Evolutionary conservation across 2,888 invertebrate species (phyloP).

Genomic region (Atrina japonica): DNA sequence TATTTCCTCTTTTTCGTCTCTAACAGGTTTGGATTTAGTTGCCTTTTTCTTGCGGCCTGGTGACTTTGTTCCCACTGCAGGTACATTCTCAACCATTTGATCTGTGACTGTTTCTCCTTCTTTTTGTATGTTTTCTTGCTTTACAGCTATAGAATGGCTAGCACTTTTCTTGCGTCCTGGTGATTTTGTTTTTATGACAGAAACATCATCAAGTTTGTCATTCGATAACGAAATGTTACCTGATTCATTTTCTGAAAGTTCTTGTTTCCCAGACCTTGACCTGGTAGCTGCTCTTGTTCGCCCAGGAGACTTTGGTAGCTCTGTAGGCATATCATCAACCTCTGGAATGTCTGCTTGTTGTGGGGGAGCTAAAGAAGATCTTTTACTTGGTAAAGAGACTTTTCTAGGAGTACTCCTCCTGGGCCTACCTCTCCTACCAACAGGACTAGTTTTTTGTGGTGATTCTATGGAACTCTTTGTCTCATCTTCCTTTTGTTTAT

Average conservation of each 20-base stretch:
- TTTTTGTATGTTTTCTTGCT: too few species aligned
- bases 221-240: not conserved
- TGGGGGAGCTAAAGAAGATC: too few species aligned
- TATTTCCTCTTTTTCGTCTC: too few species aligned
- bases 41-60: too few species aligned
- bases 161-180: constrained; percentile 23
- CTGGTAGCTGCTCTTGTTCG: not conserved
- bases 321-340: not conserved
- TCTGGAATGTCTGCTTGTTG: not conserved
- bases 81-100: too few species aligned
- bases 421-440: not conserved
- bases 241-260: not conserved
- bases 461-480: not conserved
- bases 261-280: too few species aligned
- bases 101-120: too few species aligned
- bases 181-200: not conserved
- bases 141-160: too few species aligned
- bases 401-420: constrained; percentile 5
- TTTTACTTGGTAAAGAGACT: not conserved
- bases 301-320: constrained; percentile 8
- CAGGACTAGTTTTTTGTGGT: not conserved
- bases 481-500: too few species aligned
- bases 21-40: too few species aligned
- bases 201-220: not conserved
- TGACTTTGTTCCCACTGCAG: too few species aligned